A percentile compares a stretch with the other conserved stretches of the same genome.
These are phyloP conservation scores for Pollenia labialis DNA, from an alignment of 2,888 invertebrate species.

Conservation along the genomic window DNA sequence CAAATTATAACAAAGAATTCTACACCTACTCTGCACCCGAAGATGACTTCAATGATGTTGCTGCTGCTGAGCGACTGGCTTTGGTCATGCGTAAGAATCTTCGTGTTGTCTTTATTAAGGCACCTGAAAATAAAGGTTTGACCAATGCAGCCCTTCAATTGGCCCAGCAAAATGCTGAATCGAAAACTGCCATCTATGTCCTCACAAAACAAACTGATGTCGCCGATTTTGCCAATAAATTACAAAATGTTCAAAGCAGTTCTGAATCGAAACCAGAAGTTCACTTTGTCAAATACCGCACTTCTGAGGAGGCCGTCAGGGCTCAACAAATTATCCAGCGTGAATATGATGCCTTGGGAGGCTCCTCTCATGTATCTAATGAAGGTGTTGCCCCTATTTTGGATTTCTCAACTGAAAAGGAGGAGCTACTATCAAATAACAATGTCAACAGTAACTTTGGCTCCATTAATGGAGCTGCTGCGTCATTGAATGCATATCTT, in stretches of 20 bases:
- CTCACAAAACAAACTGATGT: conserved; percentile 80
- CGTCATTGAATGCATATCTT: conserved; percentile 47
- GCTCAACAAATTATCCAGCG: conserved; percentile 80
- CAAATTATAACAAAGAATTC: conserved; percentile 78
- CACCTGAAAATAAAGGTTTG: conserved; percentile 79
- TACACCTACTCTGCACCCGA: conserved; percentile 79
- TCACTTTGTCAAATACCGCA: conserved; percentile 82
- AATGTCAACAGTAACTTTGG: conserved; percentile 18
- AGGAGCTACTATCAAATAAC: background rate
- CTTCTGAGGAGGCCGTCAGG: conserved; percentile 79
- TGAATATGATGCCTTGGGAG: conserved; percentile 79
- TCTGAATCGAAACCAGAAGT: conserved; percentile 80
- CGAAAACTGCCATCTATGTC: conserved; percentile 82
- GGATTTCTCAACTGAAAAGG: conserved; percentile 77
- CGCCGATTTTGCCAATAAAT: conserved; percentile 76
- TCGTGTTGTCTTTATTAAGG: conserved; percentile 80
- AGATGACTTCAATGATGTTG: conserved; percentile 77
- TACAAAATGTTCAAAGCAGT: conserved; percentile 76
- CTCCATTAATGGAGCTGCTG: background rate
- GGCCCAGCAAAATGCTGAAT: conserved; percentile 79
- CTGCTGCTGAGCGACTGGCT: conserved; percentile 74
- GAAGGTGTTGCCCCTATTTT: conserved; percentile 78
- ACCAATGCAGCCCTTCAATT: conserved; percentile 79
- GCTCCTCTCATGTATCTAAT: conserved; percentile 75
- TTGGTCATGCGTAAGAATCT: conserved; percentile 77